Evolutionary conservation across 1,140 invertebrate genomes (phyloP).

Genomic region (Anastatus disparis): DNA sequence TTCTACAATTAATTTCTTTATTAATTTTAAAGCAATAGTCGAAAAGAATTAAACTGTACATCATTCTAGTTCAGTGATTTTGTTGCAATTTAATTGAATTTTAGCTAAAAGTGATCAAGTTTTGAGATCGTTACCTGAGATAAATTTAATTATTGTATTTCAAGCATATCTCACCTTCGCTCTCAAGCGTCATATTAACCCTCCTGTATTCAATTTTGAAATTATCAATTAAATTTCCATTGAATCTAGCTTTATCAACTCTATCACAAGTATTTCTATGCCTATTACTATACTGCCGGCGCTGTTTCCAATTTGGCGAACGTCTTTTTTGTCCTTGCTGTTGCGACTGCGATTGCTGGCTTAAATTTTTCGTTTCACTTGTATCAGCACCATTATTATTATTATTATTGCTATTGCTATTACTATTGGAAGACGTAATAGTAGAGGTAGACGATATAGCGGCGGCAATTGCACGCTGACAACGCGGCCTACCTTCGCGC

Average conservation of each 20-base stretch:
- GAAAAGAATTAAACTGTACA: too few relatives aligned
- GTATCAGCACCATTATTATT: background rate
- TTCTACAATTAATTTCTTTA: too few relatives aligned
- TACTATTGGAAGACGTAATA: too few relatives aligned
- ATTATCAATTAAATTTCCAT: conserved; percentile 82
- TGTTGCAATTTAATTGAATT: too few relatives aligned
- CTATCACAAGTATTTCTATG: conserved; percentile 72
- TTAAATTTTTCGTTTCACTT: conserved; percentile 42
- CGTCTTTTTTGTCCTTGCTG: conserved; percentile 54
- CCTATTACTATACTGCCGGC: conserved; percentile 52
- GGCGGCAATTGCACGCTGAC: conserved; percentile 57
- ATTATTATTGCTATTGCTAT: too few relatives aligned
- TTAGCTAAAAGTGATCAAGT: too few relatives aligned
- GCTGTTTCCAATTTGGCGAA: conserved; percentile 57
- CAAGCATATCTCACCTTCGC: conserved; percentile 53
- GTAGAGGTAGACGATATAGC: too few relatives aligned
- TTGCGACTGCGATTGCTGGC: conserved; percentile 41
- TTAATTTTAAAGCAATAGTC: too few relatives aligned
- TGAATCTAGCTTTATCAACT: conserved; percentile 81
- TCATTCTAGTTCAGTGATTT: too few relatives aligned
- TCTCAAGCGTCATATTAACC: conserved; percentile 57
- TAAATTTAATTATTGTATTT: too few relatives aligned
- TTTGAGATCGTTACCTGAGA: too few relatives aligned
- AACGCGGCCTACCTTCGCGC: conserved; percentile 75
- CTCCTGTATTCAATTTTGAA: conserved; percentile 83